A percentile compares a stretch with the other conserved stretches of the same genome.
phyloP scores from a whole-genome alignment of 2,113 vertebrate species.

The Gyps fulvus region DNA sequence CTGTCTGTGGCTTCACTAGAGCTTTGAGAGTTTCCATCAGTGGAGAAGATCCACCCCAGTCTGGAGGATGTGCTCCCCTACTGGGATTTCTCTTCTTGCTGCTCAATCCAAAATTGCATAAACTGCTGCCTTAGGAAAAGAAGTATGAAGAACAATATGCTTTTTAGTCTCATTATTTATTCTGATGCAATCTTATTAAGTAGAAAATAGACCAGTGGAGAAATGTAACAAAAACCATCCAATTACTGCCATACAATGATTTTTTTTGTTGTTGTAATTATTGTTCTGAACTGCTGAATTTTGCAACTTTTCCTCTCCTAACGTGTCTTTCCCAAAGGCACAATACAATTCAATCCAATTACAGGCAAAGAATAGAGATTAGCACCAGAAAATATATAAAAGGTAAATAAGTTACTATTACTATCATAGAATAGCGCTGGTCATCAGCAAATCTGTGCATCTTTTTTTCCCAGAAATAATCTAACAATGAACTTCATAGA shows the following conservation, averaged over 20 bases:
- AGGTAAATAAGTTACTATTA: constrained; percentile 52
- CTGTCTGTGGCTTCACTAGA: background rate
- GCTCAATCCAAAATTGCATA: background rate
- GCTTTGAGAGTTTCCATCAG: background rate
- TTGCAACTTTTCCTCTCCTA: background rate
- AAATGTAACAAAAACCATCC: background rate
- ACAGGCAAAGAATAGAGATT: background rate
- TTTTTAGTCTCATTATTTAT: background rate
- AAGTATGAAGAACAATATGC: background rate
- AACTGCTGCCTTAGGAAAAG: background rate
- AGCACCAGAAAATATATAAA: constrained; percentile 23
- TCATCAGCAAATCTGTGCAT: constrained; percentile 13
- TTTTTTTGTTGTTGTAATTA: background rate
- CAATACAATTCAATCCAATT: background rate
- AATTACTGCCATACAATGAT: background rate
- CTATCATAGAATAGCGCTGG: background rate
- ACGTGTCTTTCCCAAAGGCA: background rate
- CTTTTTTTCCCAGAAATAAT: background rate
- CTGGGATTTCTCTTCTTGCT: background rate
- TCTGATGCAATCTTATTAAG: background rate
- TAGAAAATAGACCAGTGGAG: background rate
- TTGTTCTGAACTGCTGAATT: background rate
- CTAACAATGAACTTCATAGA: background rate
- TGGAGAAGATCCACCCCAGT: background rate
- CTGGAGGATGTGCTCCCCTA: background rate